Base-by-base conservation (phyloP, 2,888 invertebrate genomes). In the Cephus spinipes region DNA sequence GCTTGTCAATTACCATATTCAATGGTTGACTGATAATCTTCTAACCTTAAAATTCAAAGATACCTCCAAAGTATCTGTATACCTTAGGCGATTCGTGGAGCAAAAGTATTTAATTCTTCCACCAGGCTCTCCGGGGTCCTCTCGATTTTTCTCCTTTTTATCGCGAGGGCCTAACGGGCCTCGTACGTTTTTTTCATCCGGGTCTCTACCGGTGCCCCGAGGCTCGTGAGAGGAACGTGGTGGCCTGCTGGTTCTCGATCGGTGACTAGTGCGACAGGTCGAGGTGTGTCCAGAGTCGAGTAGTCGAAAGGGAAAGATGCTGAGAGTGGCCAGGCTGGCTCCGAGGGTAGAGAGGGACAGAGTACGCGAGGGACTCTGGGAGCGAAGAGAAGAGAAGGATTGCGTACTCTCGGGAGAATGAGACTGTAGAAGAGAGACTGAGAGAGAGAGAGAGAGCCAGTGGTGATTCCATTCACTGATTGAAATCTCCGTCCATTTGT, bases 401-500 rank as follows among this genome's bases (percentile, higher is more conserved):
- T 78, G 73, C 79, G 80, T 73, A 76, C 77, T 79, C 68, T 36
- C 77, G 76, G 74, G 79, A 76, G 82, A 79, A 79, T 80, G 80
- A 81, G 82, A 77, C 79, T 68, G 73, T 68, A 73, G 32, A 71
- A 73, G 73, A 75, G 76, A 69, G 75, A 23, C 68, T 77, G 81
- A 82, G 78, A 77, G 69, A 78, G 79, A 68, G 76, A 79, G 84
- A 84, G 84, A 83, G 91, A 91, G 89, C 87, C 91, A 92, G 92
- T 92, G 92, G 93, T 93, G 93, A 92, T 93, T 93, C 92, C 93
- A 94, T 93, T 93, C 93, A 93, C 93, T 92, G 95, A 95, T 95
- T 94, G 93, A 94, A 94, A 95, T 95, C 95, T 94, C 92, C 92
- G 92, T 93, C 94, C 95, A 95, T 95, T 95, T 95, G 95, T 95